These are phyloP conservation scores for Gymnopithys bicolor DNA, from an alignment of 2,797 vertebrate genomes.

Conservation along the genomic window DNA sequence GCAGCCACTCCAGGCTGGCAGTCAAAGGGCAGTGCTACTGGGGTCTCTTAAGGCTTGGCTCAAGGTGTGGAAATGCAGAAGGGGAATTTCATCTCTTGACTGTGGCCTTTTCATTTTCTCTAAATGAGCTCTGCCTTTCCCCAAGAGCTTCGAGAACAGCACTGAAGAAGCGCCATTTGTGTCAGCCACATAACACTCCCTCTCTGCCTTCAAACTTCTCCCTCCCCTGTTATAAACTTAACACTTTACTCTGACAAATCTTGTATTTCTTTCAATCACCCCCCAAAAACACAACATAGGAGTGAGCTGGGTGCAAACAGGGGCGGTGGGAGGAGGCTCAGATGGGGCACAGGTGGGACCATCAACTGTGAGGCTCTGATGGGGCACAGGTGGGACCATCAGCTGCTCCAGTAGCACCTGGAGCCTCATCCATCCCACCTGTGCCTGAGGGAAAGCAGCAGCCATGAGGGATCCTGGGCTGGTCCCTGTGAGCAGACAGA, in stretches of 20 bases:
- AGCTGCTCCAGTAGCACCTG: neutral
- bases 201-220: neutral
- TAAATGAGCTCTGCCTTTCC: neutral
- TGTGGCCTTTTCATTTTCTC: neutral
- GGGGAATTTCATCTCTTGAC: neutral
- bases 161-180: neutral
- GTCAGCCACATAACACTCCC: accelerated
- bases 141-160: neutral
- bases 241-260: neutral
- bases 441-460: neutral
- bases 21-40: neutral
- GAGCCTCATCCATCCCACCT: too few species aligned
- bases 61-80: neutral
- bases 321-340: neutral
- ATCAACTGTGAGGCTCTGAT: too few species aligned
- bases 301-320: accelerated
- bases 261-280: neutral
- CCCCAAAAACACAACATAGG: accelerated
- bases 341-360: too few species aligned
- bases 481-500: neutral
- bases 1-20: accelerated
- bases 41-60: neutral
- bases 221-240: accelerated
- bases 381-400: too few species aligned
- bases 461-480: accelerated